Conservation (phyloP, 1,140 invertebrate species). For the Leptopilina boulardi region DNA sequence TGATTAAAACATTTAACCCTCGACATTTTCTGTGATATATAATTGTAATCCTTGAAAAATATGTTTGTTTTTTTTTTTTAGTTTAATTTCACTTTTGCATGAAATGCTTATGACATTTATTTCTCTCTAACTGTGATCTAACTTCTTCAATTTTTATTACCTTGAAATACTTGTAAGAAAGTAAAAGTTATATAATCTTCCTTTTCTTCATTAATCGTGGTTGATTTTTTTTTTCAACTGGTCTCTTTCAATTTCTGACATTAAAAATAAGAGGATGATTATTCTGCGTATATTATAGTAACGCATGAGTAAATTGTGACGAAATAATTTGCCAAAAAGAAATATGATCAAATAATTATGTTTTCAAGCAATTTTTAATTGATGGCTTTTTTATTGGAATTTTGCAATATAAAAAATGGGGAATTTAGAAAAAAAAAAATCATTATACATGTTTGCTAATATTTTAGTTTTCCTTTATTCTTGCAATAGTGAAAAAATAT, state of each 20-base stretch:
- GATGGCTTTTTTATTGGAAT: background rate
- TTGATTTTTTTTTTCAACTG: background rate
- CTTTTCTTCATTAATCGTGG: background rate
- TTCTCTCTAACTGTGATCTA: constrained; percentile 5
- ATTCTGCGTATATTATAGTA: background rate
- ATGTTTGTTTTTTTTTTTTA: too few species aligned
- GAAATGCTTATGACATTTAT: background rate
- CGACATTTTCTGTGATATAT: background rate
- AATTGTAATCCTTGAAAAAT: background rate
- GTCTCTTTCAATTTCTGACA: constrained; percentile 9
- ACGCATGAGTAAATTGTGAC: constrained; percentile 4
- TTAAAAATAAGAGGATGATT: background rate
- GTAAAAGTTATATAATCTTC: background rate
- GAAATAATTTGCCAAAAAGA: background rate
- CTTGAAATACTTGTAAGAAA: background rate
- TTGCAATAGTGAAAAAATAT: too few species aligned
- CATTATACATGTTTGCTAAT: too few species aligned
- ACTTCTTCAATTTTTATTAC: background rate
- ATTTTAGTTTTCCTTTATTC: too few species aligned
- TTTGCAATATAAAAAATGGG: too few species aligned
- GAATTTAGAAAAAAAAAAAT: too few species aligned
- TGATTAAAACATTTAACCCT: background rate
- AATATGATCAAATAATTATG: background rate
- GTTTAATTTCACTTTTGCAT: background rate
- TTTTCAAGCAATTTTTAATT: background rate